Evolutionary conservation across 2,888 invertebrate genomes (phyloP).

Genomic region (Cepaea hortensis): DNA sequence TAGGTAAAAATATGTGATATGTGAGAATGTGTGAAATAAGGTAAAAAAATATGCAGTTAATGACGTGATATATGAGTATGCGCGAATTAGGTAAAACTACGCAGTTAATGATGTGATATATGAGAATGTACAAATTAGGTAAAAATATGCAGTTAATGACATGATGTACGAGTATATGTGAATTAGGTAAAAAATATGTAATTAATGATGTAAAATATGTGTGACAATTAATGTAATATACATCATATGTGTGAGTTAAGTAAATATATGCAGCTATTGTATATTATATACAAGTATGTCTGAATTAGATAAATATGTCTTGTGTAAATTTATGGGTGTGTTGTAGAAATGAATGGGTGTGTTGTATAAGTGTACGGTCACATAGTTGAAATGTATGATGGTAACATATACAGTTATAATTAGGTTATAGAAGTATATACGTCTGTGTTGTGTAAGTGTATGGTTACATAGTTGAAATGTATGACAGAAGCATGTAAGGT

Average conservation of each 20-base stretch:
- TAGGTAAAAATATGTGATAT: constrained; percentile 84
- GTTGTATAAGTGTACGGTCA: too few relatives aligned
- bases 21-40: constrained; percentile 88
- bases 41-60: constrained; percentile 77
- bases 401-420: background rate
- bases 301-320: constrained; percentile 80
- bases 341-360: background rate
- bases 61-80: background rate
- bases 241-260: background rate
- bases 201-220: background rate
- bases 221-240: background rate
- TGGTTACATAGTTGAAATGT: too few relatives aligned
- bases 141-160: constrained; percentile 86
- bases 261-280: background rate
- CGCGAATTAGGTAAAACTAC: background rate
- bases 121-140: background rate
- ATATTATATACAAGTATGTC: background rate
- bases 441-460: background rate
- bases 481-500: background rate
- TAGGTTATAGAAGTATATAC: too few relatives aligned
- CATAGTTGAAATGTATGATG: too few relatives aligned
- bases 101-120: background rate
- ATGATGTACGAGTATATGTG: constrained; percentile 81
- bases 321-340: constrained; percentile 80
- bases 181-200: constrained; percentile 83